Base-by-base conservation (phyloP, 2,113 vertebrate genomes). In the Pogonocichla stellata region DNA sequence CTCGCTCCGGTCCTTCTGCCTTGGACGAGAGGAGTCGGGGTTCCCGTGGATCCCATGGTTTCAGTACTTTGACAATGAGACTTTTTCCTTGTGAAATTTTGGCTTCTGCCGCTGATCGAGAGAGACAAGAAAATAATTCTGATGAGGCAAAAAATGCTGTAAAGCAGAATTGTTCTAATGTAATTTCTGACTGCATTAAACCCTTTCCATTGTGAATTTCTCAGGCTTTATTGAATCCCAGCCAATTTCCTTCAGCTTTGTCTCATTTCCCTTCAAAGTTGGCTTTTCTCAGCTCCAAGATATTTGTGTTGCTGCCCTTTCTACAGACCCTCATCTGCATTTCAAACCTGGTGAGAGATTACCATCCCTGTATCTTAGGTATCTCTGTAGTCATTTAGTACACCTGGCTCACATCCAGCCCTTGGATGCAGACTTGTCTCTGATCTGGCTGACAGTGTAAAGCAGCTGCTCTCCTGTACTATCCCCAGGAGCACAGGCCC, bases 401-500 rank as follows among this genome's bases (percentile, higher is more conserved):
- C 93, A 92, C 91, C 93, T 93, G 94, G 92, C 94, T 96, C 64
- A 5, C 69, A 53, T 93, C 95, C 94, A 93, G 94, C 86, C 85
- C 93, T 86, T 54, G 89, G 81, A 66, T 86, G 93, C 84, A 54
- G 93, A 8, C 56, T 75, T 40, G 66, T 13, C 95, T 93, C 38
- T 94, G 94, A 90, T 95, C 90, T 77, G 87, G 66, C 91, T 97
- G 95, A 80, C 93, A 83, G 95, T 34, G 84, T 69, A 87, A 95
- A 94, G 96, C 94, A 92, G 95, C 94, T 93, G 94, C 93, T 94
- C 90, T 87, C 93, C 93, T 96, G 93, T 89, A 50, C 91, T 72
- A 75, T 91, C 91, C 93, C 90, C 94, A 87, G 93, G 89, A 94
- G 92, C 81, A 16, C 90, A 29, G 93, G 36, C 93, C 92, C 81